These are phyloP conservation scores for Papilio gigon DNA, from an alignment of 2,888 invertebrate species.

Conservation along the genomic window DNA sequence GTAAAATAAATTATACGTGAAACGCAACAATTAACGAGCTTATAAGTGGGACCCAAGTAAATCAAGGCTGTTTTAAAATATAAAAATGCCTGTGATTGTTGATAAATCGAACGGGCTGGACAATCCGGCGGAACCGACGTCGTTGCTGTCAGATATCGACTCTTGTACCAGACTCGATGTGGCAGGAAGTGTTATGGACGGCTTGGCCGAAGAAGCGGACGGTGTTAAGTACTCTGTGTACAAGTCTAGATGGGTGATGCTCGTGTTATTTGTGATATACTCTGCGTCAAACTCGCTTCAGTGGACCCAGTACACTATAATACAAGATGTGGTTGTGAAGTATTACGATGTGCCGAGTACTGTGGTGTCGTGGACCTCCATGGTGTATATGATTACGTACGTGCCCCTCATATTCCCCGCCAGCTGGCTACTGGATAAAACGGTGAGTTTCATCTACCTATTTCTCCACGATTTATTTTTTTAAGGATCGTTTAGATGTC, in stretches of 20 bases:
- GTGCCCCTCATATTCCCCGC: constrained; percentile 98
- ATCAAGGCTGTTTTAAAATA: constrained; percentile 18
- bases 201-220: constrained; percentile 47
- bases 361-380: constrained; percentile 96
- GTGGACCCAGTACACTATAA: constrained; percentile 98
- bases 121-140: constrained; percentile 45
- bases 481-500: not conserved
- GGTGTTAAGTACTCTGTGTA: constrained; percentile 81
- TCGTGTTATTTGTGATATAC: constrained; percentile 91
- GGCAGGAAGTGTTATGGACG: constrained; percentile 64
- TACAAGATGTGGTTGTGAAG: constrained; percentile 88
- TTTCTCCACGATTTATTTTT: not conserved
- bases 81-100: constrained; percentile 23
- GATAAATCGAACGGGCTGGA: constrained; percentile 18
- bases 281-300: constrained; percentile 96
- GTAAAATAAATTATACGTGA: not conserved
- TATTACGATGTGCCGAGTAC: constrained; percentile 88
- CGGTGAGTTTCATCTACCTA: constrained; percentile 84
- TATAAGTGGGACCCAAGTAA: constrained; percentile 32
- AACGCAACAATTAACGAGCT: not conserved
- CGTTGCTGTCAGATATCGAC: constrained; percentile 49
- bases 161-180: constrained; percentile 51
- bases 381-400: constrained; percentile 98
- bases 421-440: constrained; percentile 96
- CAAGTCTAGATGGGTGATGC: constrained; percentile 89